Percentiles rank a stretch among this genome's conserved stretches.
Evolutionary conservation across 2,113 vertebrate genomes (phyloP).

Genomic region (Mola mola): DNA sequence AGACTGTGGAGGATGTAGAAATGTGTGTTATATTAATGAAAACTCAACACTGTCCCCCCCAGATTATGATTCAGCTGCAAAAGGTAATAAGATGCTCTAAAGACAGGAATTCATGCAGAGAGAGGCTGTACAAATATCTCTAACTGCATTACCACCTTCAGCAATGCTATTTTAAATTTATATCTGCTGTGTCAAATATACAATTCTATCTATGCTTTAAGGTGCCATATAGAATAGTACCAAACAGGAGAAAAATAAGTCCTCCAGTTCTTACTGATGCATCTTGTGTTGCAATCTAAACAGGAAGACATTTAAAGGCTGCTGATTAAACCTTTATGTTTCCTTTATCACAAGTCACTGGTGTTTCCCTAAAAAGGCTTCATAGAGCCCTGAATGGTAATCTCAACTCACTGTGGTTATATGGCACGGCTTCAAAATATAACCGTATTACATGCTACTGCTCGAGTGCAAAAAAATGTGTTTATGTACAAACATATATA

Average conservation of each 20-base stretch:
- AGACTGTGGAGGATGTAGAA: slow-evolving; percentile 40
- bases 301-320: slow-evolving; percentile 37
- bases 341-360: slow-evolving; percentile 19
- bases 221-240: slow-evolving; percentile 24
- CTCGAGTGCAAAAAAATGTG: too few relatives aligned
- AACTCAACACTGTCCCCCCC: slow-evolving; percentile 54
- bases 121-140: slow-evolving; percentile 66
- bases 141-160: slow-evolving; percentile 54
- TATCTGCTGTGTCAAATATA: slow-evolving; percentile 61
- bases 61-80: slow-evolving; percentile 48
- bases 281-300: slow-evolving; percentile 13
- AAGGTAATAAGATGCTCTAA: slow-evolving; percentile 72
- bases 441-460: too few relatives aligned
- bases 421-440: too few relatives aligned
- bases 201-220: slow-evolving; percentile 40
- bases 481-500: too few relatives aligned
- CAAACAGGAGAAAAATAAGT: slow-evolving; percentile 2
- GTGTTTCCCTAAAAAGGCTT: slow-evolving; percentile 32
- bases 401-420: too few relatives aligned
- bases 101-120: slow-evolving; percentile 65
- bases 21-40: slow-evolving; percentile 50
- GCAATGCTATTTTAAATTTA: too few relatives aligned
- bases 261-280: slow-evolving; percentile 34
- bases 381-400: slow-evolving; percentile 30
- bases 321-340: slow-evolving; percentile 39